Evolutionary conservation across 2,888 invertebrate genomes (phyloP).

Genomic region (Meta bourneti): DNA sequence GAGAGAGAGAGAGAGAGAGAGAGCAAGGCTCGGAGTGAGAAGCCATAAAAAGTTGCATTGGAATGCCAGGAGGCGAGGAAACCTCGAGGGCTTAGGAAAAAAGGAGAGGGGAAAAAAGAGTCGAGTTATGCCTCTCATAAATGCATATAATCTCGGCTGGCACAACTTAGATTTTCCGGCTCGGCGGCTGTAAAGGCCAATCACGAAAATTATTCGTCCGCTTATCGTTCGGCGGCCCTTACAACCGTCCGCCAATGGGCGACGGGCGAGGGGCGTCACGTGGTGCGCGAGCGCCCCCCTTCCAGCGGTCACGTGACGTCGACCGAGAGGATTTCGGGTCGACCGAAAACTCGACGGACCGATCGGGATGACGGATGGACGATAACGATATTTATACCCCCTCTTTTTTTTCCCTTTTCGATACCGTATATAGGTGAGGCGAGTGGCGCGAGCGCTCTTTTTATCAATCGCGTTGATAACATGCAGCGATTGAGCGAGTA

Average conservation of each 20-base stretch:
- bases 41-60: background rate
- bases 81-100: slow-evolving; percentile 21
- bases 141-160: slow-evolving; percentile 55
- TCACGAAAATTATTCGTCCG: slow-evolving; percentile 68
- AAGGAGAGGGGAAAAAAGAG: background rate
- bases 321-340: slow-evolving; percentile 58
- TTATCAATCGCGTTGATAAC: background rate
- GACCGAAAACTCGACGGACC: slow-evolving; percentile 32
- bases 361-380: slow-evolving; percentile 19
- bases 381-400: slow-evolving; percentile 32
- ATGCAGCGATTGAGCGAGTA: background rate
- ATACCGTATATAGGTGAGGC: slow-evolving; percentile 28
- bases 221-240: slow-evolving; percentile 60
- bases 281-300: slow-evolving; percentile 13
- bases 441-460: background rate
- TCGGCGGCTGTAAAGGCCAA: slow-evolving; percentile 71
- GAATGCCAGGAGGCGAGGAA: slow-evolving; percentile 1
- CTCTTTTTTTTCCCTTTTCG: slow-evolving; percentile 17
- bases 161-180: slow-evolving; percentile 53
- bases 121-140: slow-evolving; percentile 57
- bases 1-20: no score
- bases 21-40: background rate
- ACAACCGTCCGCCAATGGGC: slow-evolving; percentile 55
- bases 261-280: slow-evolving; percentile 38
- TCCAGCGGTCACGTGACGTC: slow-evolving; percentile 29